Percentiles rank a stretch among this genome's conserved stretches.
Evolutionary conservation across 2,888 invertebrate species (phyloP).

Genomic region (Papilio protenor): DNA sequence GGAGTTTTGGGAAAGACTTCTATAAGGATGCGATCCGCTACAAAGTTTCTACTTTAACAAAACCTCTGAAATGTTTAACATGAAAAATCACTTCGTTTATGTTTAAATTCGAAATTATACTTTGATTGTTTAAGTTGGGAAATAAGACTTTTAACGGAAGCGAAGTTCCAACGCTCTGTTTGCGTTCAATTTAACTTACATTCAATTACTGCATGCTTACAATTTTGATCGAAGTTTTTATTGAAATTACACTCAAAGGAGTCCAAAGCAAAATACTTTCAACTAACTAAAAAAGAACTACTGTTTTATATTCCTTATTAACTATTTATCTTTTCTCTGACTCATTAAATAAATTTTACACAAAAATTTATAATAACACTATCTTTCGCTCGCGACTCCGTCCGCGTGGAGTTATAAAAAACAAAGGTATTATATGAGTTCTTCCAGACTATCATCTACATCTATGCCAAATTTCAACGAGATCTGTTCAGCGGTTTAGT

Average conservation of each 20-base stretch:
- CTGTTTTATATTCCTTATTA: too few species aligned
- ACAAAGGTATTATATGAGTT: too few species aligned
- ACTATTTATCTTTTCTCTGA: too few species aligned
- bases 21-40: neutral
- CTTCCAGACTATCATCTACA: too few species aligned
- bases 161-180: slow-evolving; percentile 32
- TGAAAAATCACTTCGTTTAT: neutral
- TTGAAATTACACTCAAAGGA: slow-evolving; percentile 10
- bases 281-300: too few species aligned
- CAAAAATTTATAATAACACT: too few species aligned
- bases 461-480: too few species aligned
- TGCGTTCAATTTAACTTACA: slow-evolving; percentile 42
- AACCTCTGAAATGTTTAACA: neutral
- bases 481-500: too few species aligned
- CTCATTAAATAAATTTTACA: too few species aligned
- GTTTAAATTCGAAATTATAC: slow-evolving; percentile 17
- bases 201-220: slow-evolving; percentile 30
- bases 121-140: slow-evolving; percentile 25
- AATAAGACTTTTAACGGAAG: slow-evolving; percentile 22
- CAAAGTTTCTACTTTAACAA: neutral
- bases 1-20: neutral
- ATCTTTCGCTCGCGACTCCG: too few species aligned
- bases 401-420: too few species aligned
- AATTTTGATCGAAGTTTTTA: slow-evolving; percentile 29
- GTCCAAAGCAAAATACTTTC: neutral